These are phyloP conservation scores for Meloe dianella DNA, from an alignment of 2,888 invertebrate species.

Conservation along the genomic window DNA sequence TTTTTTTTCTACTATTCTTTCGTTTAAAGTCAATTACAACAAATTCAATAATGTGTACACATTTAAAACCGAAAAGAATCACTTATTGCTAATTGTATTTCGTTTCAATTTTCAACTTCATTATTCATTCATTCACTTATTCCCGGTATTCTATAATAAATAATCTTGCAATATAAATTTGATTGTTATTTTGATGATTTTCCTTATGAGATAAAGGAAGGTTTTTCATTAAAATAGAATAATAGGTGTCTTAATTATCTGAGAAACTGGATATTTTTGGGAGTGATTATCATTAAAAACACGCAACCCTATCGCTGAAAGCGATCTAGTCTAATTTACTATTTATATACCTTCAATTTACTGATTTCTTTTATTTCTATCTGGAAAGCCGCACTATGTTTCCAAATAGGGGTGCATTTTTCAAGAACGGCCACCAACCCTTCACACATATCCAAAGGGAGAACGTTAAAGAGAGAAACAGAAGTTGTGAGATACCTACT, in stretches of 20 bases:
- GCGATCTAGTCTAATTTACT: no score
- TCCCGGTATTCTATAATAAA: not conserved
- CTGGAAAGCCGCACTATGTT: not conserved
- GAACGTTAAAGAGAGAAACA: not conserved
- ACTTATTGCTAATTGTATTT: no score
- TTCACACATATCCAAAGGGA: not conserved
- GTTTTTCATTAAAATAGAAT: not conserved
- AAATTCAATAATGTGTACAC: no score
- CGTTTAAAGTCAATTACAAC: no score
- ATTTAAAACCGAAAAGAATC: no score
- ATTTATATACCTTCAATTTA: no score
- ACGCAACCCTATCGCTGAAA: not conserved
- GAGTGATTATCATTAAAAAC: not conserved
- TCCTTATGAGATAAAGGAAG: not conserved
- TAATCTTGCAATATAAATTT: not conserved
- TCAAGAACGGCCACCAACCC: not conserved
- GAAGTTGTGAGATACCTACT: conserved; percentile 15
- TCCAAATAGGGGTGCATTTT: not conserved
- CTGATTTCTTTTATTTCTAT: not conserved
- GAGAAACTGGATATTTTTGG: not conserved
- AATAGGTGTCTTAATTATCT: not conserved
- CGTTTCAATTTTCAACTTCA: no score
- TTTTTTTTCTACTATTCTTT: no score
- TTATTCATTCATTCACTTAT: not conserved
- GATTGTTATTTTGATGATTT: not conserved